These are phyloP conservation scores for Eutrigla gurnardus DNA, from an alignment of 2,797 vertebrate genomes.

Conservation along the genomic window DNA sequence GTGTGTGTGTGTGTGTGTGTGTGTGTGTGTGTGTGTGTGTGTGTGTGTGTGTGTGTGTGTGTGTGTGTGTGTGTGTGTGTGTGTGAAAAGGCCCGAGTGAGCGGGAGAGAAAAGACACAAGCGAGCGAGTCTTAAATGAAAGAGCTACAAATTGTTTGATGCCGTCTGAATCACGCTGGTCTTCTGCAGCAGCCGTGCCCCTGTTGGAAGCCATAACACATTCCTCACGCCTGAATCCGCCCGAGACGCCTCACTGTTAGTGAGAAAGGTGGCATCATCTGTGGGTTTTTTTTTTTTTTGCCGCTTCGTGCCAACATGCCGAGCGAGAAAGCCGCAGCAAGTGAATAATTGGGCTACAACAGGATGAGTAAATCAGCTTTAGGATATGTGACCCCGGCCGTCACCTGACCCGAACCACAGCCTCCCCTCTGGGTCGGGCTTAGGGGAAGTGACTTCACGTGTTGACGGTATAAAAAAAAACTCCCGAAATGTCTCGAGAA, in stretches of 20 bases:
- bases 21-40: constrained; percentile 11
- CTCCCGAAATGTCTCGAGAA: constrained; percentile 11
- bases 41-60: too few species aligned
- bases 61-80: constrained; percentile 4
- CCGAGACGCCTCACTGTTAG: constrained; percentile 25
- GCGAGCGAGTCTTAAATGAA: constrained; percentile 55
- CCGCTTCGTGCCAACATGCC: constrained; percentile 16
- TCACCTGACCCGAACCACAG: constrained; percentile 38
- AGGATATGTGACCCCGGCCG: constrained; percentile 26
- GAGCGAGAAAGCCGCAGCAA: constrained; percentile 8
- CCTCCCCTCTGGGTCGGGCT: neutral
- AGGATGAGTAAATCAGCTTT: constrained; percentile 40
- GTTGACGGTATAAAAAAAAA: constrained; percentile 39
- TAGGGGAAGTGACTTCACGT: constrained; percentile 66
- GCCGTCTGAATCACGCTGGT: constrained; percentile 43
- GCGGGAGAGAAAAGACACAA: constrained; percentile 26
- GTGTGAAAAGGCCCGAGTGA: constrained; percentile 34
- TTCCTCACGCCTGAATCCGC: constrained; percentile 56
- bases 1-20: constrained; percentile 17
- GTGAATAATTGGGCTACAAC: constrained; percentile 32
- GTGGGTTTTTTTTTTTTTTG: constrained; percentile 30
- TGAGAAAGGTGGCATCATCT: constrained; percentile 32
- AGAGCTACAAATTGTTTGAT: constrained; percentile 52
- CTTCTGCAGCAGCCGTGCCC: constrained; percentile 48
- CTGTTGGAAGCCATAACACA: constrained; percentile 41